Evolutionary conservation across 2,888 invertebrate species (phyloP), one percentile per base, ranked within the genome.

Genomic region (Lamellibrachia columna): DNA sequence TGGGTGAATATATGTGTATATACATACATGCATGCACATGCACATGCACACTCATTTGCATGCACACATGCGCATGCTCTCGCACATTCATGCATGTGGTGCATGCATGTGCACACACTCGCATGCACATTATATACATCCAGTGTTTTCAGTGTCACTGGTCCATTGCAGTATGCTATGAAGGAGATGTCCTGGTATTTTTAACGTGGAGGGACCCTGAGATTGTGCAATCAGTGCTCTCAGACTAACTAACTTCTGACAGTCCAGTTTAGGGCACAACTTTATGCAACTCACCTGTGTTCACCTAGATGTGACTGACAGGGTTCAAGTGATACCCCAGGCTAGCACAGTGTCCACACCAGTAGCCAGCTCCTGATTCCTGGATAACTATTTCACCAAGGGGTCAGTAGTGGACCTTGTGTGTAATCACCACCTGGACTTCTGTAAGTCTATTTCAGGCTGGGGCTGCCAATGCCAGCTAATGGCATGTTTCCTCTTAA

Each of bases 251-350:
- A 40, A 40, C 40, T 40, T 40, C 40, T 40, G 40, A 75, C 22
- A 75, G 75, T 75, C 40, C 40, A 40, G 40, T 75, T 75, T 75
- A 75, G 2, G 75, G 22, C 75, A 75, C 22, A 22, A 75, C 22
- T 75, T 75, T 22, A 15, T 6, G 2, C 1, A 22, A 22, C 22
- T 75, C 22, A 22, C 75, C 75, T 75, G 6, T 22, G 22, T 75
- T n/a, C 75, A 75, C 75, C n/a, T 75, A 75, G 15, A 75, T 75
- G 15, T 75, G 75, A 75, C 75, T 75, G 75, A 75, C 75, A 75
- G 7, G 75, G 75, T 15, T 75, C 6, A 75, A 22, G n/a, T 75
- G 22, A 75, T 22, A 75, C 75, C 75, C 75, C 75, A 75, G 75
- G 75, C 75, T 75, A 75, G 75, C 22, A 75, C 3, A 15, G 6